Evolutionary conservation across 2,888 invertebrate genomes (phyloP), one percentile per base, ranked within the genome.

Genomic region (Patella pellucida): DNA sequence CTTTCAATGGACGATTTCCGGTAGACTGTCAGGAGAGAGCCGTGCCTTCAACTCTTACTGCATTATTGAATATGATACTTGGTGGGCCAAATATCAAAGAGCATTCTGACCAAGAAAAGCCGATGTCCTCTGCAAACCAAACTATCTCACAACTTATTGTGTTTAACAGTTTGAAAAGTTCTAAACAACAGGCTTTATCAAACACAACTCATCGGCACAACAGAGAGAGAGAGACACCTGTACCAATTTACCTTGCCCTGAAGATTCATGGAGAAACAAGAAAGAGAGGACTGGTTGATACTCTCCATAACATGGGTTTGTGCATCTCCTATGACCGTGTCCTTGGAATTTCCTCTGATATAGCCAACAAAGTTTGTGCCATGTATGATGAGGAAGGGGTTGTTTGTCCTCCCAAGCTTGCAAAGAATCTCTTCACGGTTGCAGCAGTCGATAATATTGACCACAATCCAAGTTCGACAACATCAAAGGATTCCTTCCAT

Each of bases 391-490:
- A 70, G n/a, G 79, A 72, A 27, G 77, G 76, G 68, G 68, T 76
- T 62, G 73, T 80, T 4, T 71, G 69, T 69, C 56, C 78, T 15
- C 41, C 70, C 19, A 23, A 70, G 19, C 23, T 78, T 51, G 69
- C 62, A 62, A 51, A 69, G 19, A 50, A 68, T 16, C 23, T 75
- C 16, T 79, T 79, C 23, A 79, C 73, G 62, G 69, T 68, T 16
- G 77, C 72, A 52, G 77, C 70, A 11, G 52, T 79, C 51, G 79
- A 79, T 70, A 79, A 77, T 69, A 67, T 79, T 19, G 79, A 79
- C 62, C 74, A 76, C 72, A 78, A 79, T 73, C 74, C 74, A 54
- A 78, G 41, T 19, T 76, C 76, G 23, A 72, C 52, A 52, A 76
- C 78, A 15, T 56, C 79, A 16, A 27, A 52, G n/a, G 54, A 52